phyloP scores from a whole-genome alignment of 2,888 invertebrate species.

The Leucophenga montana region DNA sequence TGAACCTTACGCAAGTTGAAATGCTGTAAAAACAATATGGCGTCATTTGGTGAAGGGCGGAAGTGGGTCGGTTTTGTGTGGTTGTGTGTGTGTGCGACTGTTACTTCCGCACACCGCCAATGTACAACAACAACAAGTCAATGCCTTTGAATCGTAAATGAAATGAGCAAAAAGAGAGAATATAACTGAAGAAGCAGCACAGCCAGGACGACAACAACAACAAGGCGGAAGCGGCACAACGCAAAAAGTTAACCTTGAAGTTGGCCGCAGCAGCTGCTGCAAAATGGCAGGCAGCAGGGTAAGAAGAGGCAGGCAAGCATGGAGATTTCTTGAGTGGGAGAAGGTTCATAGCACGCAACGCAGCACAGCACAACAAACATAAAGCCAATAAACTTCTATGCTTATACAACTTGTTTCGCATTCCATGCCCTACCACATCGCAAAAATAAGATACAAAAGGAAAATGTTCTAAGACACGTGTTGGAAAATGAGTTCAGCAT shows the following conservation, averaged over 20 bases:
- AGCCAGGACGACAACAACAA: slow-evolving; percentile 28
- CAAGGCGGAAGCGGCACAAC: slow-evolving; percentile 30
- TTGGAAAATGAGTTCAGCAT: slow-evolving; percentile 51
- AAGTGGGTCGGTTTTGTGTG: not conserved
- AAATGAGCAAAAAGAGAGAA: not conserved
- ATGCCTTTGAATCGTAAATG: slow-evolving; percentile 18
- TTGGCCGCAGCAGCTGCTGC: slow-evolving; percentile 33
- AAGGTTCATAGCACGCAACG: slow-evolving; percentile 1
- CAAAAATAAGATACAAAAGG: not conserved
- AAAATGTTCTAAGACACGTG: slow-evolving; percentile 43
- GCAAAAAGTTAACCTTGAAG: slow-evolving; percentile 61
- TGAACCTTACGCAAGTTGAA: slow-evolving; percentile 17
- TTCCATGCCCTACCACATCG: slow-evolving; percentile 53
- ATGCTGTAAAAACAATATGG: slow-evolving; percentile 45
- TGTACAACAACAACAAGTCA: slow-evolving; percentile 26
- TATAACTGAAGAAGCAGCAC: too few species aligned
- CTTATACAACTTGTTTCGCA: slow-evolving; percentile 39
- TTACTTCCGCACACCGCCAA: slow-evolving; percentile 18
- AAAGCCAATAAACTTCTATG: slow-evolving; percentile 48
- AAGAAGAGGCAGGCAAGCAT: slow-evolving; percentile 34
- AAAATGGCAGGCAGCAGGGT: slow-evolving; percentile 22
- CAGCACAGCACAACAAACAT: slow-evolving; percentile 12
- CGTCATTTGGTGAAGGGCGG: slow-evolving; percentile 32
- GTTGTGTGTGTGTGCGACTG: not conserved
- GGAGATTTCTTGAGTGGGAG: slow-evolving; percentile 28